Percentiles rank a stretch among this genome's conserved stretches.
Conservation (phyloP, 2,888 invertebrate species). For the Agrilus mali region DNA sequence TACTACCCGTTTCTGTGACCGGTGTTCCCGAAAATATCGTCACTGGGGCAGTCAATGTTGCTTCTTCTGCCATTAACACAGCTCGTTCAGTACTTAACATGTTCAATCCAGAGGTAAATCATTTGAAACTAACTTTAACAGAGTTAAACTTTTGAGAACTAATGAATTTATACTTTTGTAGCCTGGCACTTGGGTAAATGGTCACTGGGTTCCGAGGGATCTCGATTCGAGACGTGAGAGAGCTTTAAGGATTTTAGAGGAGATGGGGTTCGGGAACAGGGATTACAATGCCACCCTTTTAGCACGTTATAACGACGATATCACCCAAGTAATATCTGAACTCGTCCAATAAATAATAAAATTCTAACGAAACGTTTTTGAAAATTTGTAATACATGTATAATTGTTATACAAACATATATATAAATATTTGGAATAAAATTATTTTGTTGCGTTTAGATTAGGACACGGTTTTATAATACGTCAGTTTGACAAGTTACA, state of each 20-base stretch:
- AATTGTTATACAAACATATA: neutral
- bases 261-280: conserved; percentile 35
- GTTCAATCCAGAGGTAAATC: conserved; percentile 21
- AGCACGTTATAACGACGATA: conserved; percentile 31
- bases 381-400: neutral
- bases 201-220: conserved; percentile 25
- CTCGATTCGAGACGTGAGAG: conserved; percentile 24
- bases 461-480: no score
- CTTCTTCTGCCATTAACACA: conserved; percentile 33
- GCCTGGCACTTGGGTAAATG: conserved; percentile 26
- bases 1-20: no score
- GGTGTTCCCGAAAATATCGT: conserved; percentile 30
- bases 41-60: conserved; percentile 33
- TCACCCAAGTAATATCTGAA: conserved; percentile 31
- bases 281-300: conserved; percentile 32
- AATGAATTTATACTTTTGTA: conserved; percentile 7
- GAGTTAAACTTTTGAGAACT: conserved; percentile 6
- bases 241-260: conserved; percentile 27
- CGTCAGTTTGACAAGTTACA: no score
- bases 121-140: neutral
- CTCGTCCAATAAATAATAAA: conserved; percentile 17
- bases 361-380: no score
- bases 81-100: conserved; percentile 33
- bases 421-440: neutral
- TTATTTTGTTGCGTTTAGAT: no score